Evolutionary conservation across 2,797 vertebrate species (phyloP), one percentile per base, ranked within the genome.

Genomic region (Phrynocephalus vlangalii): DNA sequence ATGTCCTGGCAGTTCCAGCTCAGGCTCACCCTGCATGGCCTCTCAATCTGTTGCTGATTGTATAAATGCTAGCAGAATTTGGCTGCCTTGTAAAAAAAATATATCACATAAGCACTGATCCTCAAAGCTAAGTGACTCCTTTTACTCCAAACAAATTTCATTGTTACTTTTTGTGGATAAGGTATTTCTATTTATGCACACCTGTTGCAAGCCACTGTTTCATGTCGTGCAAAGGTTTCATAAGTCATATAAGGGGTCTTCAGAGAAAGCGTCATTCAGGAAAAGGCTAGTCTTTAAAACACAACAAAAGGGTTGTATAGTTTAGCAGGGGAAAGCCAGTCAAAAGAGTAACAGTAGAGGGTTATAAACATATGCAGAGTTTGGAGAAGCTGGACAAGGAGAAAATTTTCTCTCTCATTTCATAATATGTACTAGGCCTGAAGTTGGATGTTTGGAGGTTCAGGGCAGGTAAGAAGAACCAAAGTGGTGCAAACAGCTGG

Each of bases 11-110:
- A 95, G 86, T 83, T 85, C 67, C 67, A 89, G 66, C 83, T 30
- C 20, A 72, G 71, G 56, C 91, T 93, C 83, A 87, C 30, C 79
- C 63, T 52, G 67, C 80, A 86, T 85, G 50, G 90, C 90, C 75
- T 87, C 86, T 88, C 85, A 91, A 90, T 84, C 79, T 89, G 78
- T 88, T 88, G 75, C 82, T 88, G 3, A 82, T 90, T 84, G 88
- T 2, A 90, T 1, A 75, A 88, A 56, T 79, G 28, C 72, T n/a
- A 38, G 10, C 56, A 83, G 68, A 81, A 78, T 91, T n/a, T 87
- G 70, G 1, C 72, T 20, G n/a, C 28, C 5, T 89, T 88, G 80
- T 70, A 48, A 63, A 85, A 77, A 28, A 63, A 68, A 72, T 26
- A 24, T n/a, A 71, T 56, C 72, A 20, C 48, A 66, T 44, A 1